A percentile compares a stretch with the other conserved stretches of the same genome.
These are phyloP conservation scores for Pluvianellus socialis DNA, from an alignment of 2,113 vertebrate species.

Conservation along the genomic window DNA sequence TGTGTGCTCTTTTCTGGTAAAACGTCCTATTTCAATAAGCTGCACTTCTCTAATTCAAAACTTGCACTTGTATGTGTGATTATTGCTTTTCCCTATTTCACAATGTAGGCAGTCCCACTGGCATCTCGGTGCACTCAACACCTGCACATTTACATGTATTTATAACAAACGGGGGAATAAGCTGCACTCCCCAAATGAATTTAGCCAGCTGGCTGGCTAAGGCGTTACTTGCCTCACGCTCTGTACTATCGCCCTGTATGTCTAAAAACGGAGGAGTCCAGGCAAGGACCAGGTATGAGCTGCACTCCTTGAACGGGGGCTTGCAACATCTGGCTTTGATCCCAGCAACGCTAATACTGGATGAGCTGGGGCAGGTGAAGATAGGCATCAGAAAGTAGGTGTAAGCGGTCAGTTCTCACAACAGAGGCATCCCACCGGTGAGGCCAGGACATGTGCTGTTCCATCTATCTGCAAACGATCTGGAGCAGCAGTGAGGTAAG, in stretches of 20 bases:
- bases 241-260: background rate
- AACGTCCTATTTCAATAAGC: background rate
- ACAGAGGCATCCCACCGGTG: background rate
- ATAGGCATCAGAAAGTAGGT: constrained; percentile 30
- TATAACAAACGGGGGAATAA: background rate
- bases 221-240: background rate
- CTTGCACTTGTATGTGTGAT: background rate
- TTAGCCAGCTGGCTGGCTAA: background rate
- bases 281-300: background rate
- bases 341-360: background rate
- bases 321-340: constrained; percentile 1
- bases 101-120: fast-evolving
- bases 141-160: background rate
- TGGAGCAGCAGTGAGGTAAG: background rate
- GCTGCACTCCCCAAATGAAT: background rate
- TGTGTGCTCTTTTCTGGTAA: background rate
- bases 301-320: background rate
- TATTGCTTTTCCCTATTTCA: background rate
- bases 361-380: constrained; percentile 16
- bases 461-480: background rate
- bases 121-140: background rate
- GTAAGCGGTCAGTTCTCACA: constrained; percentile 20
- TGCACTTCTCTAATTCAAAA: background rate
- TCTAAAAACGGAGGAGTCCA: background rate
- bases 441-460: background rate